Base-by-base conservation (phyloP, 2,797 vertebrate species). In the Amblyopsis hoosieri region DNA sequence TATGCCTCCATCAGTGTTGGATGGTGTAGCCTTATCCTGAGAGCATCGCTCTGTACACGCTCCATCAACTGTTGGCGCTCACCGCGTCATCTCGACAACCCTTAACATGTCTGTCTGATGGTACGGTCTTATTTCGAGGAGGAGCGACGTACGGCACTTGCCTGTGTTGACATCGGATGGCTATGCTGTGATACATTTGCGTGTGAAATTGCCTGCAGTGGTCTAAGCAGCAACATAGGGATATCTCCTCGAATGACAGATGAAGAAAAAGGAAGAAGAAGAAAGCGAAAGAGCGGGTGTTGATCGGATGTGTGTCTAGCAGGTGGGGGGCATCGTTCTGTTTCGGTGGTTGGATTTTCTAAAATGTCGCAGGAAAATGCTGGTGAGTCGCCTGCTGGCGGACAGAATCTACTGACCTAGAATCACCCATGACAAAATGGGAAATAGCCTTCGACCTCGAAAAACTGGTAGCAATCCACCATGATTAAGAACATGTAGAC, bases 331-430 rank as follows among this genome's bases (percentile, higher is more conserved):
- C 75, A 66, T 66, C 51, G 70, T 60, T 17, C 17, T 17, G 17
- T 17, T 17, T 17, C 87, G 60, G 78, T 85, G 81, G 74, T 78
- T 90, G 86, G 85, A 87, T 89, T 90, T 83, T 42, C 37, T 42
- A 54, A 76, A 72, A 58, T 66, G 81, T 79, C 82, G 88, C 83
- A 75, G 79, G 79, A 65, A 85, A 67, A 73, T 48, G 75, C 60
- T 79, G 83, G 88, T 91, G 85, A 90, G 90, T 87, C 57, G 19
- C 53, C 53, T 33, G 67, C 10, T 55, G 72, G 69, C 29, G 50
- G 50, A 6, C 45, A 45, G 59, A 62, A 47, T 14, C 33, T 1
- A 1, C 53, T 15, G 33, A 64, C 33, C 9, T 2, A 1, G 1
- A 19, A 45, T 19, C 1, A 12, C 58, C 12, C 12, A 19, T 29